These are phyloP conservation scores for Vulpes ferrilata DNA, from an alignment of 2,113 vertebrate species.

Conservation along the genomic window DNA sequence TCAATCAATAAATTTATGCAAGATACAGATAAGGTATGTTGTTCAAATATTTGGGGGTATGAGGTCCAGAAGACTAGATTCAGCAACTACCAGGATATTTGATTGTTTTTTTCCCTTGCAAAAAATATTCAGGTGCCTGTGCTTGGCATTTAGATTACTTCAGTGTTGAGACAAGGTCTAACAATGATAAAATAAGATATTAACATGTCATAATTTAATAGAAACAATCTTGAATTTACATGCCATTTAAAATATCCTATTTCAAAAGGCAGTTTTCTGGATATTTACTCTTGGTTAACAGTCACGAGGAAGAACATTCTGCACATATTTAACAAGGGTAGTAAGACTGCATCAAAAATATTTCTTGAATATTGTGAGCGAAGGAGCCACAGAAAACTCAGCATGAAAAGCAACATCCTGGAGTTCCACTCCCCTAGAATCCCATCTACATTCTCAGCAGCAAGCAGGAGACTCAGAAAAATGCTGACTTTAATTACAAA, in stretches of 20 bases:
- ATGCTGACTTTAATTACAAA: conserved; percentile 88
- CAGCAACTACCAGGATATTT: neutral
- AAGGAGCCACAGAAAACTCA: conserved; percentile 8
- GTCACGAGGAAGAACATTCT: neutral
- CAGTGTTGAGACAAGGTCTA: neutral
- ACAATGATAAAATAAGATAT: neutral
- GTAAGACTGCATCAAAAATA: neutral
- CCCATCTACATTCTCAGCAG: conserved; percentile 73
- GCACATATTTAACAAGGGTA: neutral
- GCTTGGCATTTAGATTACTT: neutral
- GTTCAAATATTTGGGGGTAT: neutral
- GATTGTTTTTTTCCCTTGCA: neutral
- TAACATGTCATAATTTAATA: neutral
- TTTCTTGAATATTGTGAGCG: conserved; percentile 1
- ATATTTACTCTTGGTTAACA: neutral
- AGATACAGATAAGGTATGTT: neutral
- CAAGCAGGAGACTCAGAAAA: conserved; percentile 87
- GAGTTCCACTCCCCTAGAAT: conserved; percentile 24
- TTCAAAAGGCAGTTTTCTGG: conserved; percentile 13
- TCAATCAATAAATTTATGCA: neutral
- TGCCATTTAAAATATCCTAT: conserved; percentile 64
- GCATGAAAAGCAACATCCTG: conserved; percentile 50
- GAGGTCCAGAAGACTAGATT: neutral
- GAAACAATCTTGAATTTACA: neutral
- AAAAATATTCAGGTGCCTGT: neutral